Percentiles rank a stretch among this genome's conserved stretches.
These are phyloP conservation scores for Seriola rivoliana DNA, from an alignment of 2,113 vertebrate species.

Conservation along the genomic window DNA sequence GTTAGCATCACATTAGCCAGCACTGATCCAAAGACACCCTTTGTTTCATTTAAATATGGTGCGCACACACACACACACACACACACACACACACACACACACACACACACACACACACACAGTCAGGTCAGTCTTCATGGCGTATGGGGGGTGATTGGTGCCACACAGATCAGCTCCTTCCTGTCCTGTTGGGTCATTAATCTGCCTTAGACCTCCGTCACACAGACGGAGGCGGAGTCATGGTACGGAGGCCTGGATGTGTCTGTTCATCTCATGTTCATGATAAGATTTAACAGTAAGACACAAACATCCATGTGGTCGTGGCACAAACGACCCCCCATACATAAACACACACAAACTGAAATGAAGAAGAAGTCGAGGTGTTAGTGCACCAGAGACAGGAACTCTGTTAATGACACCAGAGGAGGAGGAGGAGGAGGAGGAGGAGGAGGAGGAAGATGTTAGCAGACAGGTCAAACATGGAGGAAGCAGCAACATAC, in stretches of 20 bases:
- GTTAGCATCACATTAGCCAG: slow-evolving; percentile 34
- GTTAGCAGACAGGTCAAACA: slow-evolving; percentile 49
- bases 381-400: slow-evolving; percentile 56
- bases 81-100: too few relatives aligned
- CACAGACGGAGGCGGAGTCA: too few relatives aligned
- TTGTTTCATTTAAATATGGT: not conserved
- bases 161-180: not conserved
- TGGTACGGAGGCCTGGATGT: too few relatives aligned
- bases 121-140: not conserved
- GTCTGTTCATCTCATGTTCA: too few relatives aligned
- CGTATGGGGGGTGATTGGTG: slow-evolving; percentile 33
- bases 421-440: slow-evolving; percentile 14
- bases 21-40: not conserved
- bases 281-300: too few relatives aligned
- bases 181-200: not conserved
- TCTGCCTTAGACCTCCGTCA: too few relatives aligned
- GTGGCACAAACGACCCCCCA: slow-evolving; percentile 40
- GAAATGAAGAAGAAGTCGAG: slow-evolving; percentile 13
- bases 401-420: slow-evolving; percentile 50
- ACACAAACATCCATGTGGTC: not conserved
- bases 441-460: slow-evolving; percentile 26
- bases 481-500: slow-evolving; percentile 83
- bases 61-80: too few relatives aligned
- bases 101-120: not conserved
- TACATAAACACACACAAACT: slow-evolving; percentile 16